phyloP scores from a whole-genome alignment of 2,888 invertebrate genomes.

The Yponomeuta cagnagella region DNA sequence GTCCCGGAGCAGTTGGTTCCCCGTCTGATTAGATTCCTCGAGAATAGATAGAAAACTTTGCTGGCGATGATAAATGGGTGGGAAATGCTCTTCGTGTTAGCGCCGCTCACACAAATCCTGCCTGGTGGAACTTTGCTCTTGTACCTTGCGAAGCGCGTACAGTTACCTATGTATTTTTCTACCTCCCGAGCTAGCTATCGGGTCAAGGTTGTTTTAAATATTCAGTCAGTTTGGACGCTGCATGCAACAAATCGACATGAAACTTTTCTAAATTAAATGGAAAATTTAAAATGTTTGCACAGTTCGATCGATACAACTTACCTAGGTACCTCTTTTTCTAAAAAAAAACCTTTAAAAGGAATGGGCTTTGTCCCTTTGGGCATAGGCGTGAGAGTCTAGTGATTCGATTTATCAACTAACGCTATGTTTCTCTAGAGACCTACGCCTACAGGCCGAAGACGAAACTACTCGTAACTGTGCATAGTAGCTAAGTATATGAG shows the following conservation, averaged over 20 bases:
- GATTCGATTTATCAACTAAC: no score
- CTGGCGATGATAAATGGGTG: conserved; percentile 7
- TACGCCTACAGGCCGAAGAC: no score
- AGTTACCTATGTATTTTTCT: neutral
- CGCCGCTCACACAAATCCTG: conserved; percentile 1
- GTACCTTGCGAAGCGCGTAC: neutral
- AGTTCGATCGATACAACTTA: no score
- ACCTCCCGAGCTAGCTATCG: neutral
- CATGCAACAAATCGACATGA: neutral
- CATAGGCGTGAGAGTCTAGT: no score
- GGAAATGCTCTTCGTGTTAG: neutral
- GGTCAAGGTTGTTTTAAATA: conserved; percentile 1
- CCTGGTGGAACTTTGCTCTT: neutral
- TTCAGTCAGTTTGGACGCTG: neutral
- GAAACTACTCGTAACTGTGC: no score
- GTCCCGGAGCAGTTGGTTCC: conserved; percentile 8
- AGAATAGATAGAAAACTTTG: conserved; percentile 12
- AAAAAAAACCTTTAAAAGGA: no score
- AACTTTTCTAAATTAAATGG: no score
- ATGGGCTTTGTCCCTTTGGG: no score
- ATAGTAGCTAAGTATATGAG: no score
- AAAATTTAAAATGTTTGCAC: no score
- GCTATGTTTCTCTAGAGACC: no score
- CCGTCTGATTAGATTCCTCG: conserved; percentile 10
- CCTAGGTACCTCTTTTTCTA: no score